Percentiles rank a stretch among this genome's conserved stretches.
Conservation (phyloP, 30 jellyfish, hydroid and myxozoan species). For the Catostylus mosaicus region DNA sequence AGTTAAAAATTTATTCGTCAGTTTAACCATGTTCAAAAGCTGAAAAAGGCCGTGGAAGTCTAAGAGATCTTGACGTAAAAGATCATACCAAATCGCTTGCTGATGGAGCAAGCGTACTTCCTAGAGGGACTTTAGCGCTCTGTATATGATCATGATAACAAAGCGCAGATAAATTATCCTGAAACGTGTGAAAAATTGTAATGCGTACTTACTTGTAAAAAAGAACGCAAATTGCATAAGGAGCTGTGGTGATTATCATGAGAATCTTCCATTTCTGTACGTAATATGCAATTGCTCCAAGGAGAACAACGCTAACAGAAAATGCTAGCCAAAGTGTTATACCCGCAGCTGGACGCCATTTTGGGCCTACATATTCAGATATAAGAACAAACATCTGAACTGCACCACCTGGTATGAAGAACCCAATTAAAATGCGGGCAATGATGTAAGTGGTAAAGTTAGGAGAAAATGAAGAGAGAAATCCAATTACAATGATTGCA, state of each 20-base stretch:
- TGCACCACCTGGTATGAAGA: conserved; percentile 76
- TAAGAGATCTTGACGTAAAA: no score
- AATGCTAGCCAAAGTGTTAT: conserved; percentile 59
- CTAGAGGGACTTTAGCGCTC: no score
- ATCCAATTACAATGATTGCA: conserved; percentile 39
- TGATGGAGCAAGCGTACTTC: no score
- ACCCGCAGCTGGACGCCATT: conserved; percentile 89
- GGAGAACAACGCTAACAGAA: conserved; percentile 57
- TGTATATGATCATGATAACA: no score
- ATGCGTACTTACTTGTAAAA: conserved; percentile 64
- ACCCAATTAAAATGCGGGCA: conserved; percentile 62
- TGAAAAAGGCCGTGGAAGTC: no score
- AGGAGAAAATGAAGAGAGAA: conserved; percentile 72
- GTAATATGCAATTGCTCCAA: conserved; percentile 87
- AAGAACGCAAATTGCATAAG: conserved; percentile 56
- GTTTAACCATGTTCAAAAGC: no score
- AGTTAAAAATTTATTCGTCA: no score
- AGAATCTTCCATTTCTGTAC: conserved; percentile 82
- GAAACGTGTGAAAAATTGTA: background rate
- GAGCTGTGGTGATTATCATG: conserved; percentile 73
- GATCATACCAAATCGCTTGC: no score
- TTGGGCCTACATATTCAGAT: conserved; percentile 84
- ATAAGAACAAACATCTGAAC: conserved; percentile 70
- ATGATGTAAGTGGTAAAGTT: conserved; percentile 55
- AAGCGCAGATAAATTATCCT: no score